A percentile compares a stretch with the other conserved stretches of the same genome.
Conservation (phyloP, 1,140 invertebrate species). For the Musca vetustissima region DNA sequence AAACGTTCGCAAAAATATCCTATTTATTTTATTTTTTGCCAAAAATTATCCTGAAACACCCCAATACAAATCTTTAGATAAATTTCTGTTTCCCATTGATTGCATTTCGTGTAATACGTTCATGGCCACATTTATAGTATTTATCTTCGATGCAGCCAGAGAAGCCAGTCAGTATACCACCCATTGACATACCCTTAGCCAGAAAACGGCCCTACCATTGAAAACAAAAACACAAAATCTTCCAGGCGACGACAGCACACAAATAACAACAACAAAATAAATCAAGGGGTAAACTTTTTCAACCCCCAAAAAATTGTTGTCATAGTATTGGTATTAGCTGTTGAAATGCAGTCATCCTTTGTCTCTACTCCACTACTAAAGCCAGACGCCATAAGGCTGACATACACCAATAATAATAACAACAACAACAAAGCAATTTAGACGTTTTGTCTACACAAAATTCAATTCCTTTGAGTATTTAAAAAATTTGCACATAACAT, state of each 20-base stretch:
- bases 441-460: slow-evolving; percentile 12
- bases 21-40: too few relatives aligned
- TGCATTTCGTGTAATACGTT: slow-evolving; percentile 3
- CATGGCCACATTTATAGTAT: not conserved
- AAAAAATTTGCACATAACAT: too few relatives aligned
- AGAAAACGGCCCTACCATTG: not conserved
- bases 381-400: not conserved
- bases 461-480: not conserved
- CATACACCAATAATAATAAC: not conserved
- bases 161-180: slow-evolving; percentile 4
- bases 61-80: too few relatives aligned
- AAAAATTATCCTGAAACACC: too few relatives aligned
- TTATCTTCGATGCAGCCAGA: not conserved
- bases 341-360: not conserved
- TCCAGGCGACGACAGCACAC: not conserved
- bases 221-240: not conserved
- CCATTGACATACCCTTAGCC: slow-evolving; percentile 10
- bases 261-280: too few relatives aligned
- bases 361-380: not conserved
- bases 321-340: not conserved
- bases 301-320: not conserved
- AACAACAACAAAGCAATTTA: slow-evolving; percentile 1
- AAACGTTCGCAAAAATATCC: too few relatives aligned
- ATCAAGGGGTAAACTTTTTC: not conserved
- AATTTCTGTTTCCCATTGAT: not conserved